Base-by-base conservation (phyloP, 2,113 vertebrate species). In the Scatophagus argus region DNA sequence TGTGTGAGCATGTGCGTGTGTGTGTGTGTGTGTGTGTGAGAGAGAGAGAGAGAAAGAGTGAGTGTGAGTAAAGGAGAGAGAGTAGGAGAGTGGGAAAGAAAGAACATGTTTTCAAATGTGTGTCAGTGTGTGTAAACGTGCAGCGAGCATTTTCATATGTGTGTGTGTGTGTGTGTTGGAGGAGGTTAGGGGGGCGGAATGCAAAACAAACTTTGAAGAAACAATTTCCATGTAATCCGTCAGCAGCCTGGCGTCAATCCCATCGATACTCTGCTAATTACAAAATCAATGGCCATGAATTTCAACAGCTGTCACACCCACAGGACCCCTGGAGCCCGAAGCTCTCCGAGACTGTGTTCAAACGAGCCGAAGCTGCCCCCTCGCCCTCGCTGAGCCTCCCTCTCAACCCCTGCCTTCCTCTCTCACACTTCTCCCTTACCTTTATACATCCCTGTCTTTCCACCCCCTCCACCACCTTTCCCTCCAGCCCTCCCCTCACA, bases 251-350 rank as follows among this genome's bases (percentile, higher is more conserved):
- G 91, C 95, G 93, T 96, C 83, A 41, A 96, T 96, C 93, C 94
- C 90, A 94, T 96, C 95, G 93, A 96, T 96, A 96, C 95, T 94
- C 94, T 91, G 95, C 96, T 97, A 96, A 97, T 97, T 96, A 97
- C 94, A 91, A 96, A 97, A 97, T 97, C 96, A 96, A 97, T 96
- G 93, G 89, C 95, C 94, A 94, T 95, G 94, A 96, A 95, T 96
- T 95, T 96, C 95, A 93, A 92, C 94, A 94, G 94, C 93, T 94
- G 94, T 94, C 94, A 94, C 84, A 88, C 91, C 91, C 90, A 89
- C 86, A 88, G 82, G 52, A 85, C 84, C 89, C 51, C n/a, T 29
- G 79, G 83, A 91, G 89, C 80, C 78, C 77, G 71, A 12, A 77
- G 36, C 85, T 87, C 74, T 31, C 58, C 46, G 63, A 78, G 87